These are phyloP conservation scores for Dysmachus trigonus DNA, from an alignment of 2,888 invertebrate genomes.

Conservation along the genomic window DNA sequence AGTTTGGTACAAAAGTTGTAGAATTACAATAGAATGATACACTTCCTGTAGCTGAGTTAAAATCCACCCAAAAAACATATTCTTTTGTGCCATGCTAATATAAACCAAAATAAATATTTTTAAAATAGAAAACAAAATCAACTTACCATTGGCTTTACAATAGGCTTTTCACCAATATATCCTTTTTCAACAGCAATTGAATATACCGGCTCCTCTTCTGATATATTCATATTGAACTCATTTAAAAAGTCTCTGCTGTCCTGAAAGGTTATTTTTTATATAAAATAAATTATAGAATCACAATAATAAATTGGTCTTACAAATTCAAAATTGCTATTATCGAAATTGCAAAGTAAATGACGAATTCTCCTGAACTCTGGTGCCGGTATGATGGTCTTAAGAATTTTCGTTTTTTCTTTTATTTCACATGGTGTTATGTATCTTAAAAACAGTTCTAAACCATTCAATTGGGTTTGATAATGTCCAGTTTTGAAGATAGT, in stretches of 20 bases:
- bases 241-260: neutral
- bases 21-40: slow-evolving; percentile 10
- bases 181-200: neutral
- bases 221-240: slow-evolving; percentile 11
- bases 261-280: neutral
- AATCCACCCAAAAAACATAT: slow-evolving; percentile 13
- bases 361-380: neutral
- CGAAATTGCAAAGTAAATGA: neutral
- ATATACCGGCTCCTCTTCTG: neutral
- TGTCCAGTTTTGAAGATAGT: slow-evolving; percentile 1
- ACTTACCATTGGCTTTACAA: neutral
- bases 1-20: neutral
- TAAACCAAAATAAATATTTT: neutral
- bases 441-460: neutral
- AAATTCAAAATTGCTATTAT: neutral
- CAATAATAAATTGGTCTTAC: neutral
- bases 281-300: neutral
- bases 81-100: neutral
- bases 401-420: neutral
- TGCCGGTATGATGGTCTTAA: neutral
- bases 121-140: neutral
- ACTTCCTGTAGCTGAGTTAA: neutral
- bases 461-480: neutral
- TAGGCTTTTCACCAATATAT: neutral
- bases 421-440: neutral